Evolutionary conservation across 1,140 invertebrate species (phyloP).

Genomic region (Tetramorium parvispinum): DNA sequence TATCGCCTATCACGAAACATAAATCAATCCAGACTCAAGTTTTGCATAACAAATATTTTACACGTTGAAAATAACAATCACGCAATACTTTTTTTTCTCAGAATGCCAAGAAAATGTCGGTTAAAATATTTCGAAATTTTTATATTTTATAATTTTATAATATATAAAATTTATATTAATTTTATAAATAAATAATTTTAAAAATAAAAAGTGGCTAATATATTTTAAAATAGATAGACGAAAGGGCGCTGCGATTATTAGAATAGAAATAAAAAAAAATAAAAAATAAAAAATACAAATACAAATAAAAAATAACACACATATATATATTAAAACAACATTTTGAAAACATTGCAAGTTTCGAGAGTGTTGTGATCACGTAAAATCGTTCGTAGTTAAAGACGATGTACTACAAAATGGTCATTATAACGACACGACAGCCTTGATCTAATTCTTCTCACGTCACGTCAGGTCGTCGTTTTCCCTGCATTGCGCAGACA

Average conservation of each 20-base stretch:
- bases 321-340: neutral
- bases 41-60: neutral
- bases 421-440: neutral
- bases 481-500: slow-evolving; percentile 18
- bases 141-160: neutral
- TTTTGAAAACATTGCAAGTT: neutral
- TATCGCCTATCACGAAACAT: neutral
- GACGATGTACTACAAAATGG: neutral
- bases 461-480: neutral
- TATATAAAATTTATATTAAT: no score
- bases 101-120: neutral
- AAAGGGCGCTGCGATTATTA: neutral
- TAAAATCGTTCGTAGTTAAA: neutral
- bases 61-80: neutral
- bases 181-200: no score
- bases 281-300: neutral
- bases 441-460: slow-evolving; percentile 33
- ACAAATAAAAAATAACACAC: neutral
- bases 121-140: neutral
- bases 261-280: neutral
- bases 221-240: neutral
- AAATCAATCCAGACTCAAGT: neutral
- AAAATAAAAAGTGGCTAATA: neutral
- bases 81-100: neutral
- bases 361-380: neutral